phyloP scores from a whole-genome alignment of 2,888 invertebrate species.

The Cataglyphis cursor region DNA sequence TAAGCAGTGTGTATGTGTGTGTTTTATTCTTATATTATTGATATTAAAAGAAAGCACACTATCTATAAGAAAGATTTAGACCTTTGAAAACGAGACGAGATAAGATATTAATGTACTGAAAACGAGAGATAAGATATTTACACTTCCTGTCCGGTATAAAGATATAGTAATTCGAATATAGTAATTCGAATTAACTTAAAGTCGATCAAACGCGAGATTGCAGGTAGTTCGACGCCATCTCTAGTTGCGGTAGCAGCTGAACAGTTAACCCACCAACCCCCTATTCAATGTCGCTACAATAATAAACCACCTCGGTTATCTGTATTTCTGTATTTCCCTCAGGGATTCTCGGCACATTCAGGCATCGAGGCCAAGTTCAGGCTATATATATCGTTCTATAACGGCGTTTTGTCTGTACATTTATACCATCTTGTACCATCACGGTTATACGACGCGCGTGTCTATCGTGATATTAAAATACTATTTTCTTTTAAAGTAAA shows the following conservation, averaged over 20 bases:
- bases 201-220: constrained; percentile 35
- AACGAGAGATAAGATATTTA: neutral
- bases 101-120: too few relatives aligned
- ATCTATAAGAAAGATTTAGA: neutral
- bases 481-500: constrained; percentile 36
- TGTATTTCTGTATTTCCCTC: constrained; percentile 86
- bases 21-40: neutral
- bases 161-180: neutral
- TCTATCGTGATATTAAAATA: constrained; percentile 20
- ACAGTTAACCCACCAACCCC: constrained; percentile 79
- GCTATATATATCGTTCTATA: constrained; percentile 79
- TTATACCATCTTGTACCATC: constrained; percentile 72
- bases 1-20: too few relatives aligned
- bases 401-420: constrained; percentile 71
- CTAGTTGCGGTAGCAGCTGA: constrained; percentile 65
- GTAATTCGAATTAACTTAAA: neutral
- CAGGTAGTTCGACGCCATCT: constrained; percentile 65
- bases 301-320: constrained; percentile 85
- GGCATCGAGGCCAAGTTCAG: constrained; percentile 87
- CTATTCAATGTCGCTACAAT: constrained; percentile 84
- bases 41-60: neutral
- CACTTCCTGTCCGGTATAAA: neutral
- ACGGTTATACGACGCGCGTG: constrained; percentile 50
- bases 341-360: constrained; percentile 83
- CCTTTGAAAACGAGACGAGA: neutral